Evolutionary conservation across 2,113 vertebrate species (phyloP), one percentile per base, ranked within the genome.

Genomic region (Atherinomorus stipes): DNA sequence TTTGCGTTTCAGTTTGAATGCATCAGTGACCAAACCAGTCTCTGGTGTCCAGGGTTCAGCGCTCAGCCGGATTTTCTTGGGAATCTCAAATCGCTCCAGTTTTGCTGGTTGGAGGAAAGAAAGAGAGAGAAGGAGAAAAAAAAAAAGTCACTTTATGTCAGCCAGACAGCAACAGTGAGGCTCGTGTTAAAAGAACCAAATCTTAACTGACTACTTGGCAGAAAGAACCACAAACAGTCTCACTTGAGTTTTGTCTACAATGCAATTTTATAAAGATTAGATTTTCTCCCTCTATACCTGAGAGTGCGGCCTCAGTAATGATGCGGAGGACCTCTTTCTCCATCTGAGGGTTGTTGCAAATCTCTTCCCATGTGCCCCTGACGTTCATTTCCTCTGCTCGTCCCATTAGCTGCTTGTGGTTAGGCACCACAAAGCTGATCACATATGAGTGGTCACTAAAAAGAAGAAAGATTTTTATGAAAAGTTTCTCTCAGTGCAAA

Each of bases 381-480:
- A 97, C 91, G 57, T 94, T 91, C 83, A 93, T 94, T 83, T 95
- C 96, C 57, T 85, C 89, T 13, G 98, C 98, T 70, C 98, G 80
- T 16, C 90, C 91, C 61, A 89, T 92, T 0, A 99, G 94, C 76
- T 98, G 97, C 90, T 97, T 98, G 87, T 99, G 96, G 90, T 98
- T 99, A 84, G 98, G 97, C 92, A 99, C 98, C 92, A 99, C 93
- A 84, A 99, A 99, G 89, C 97, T 95, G 88, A 99, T 95, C 85
- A 99, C 96, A 0, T 98, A 99, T 37, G 98, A 98, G 90, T 99
- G 94, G 64, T 97, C 97, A 81, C 98, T 99, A 89, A 28, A 62
- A 64, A 37, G 25, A 40, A 1, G 23, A 18, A 31, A 34, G n/a
- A 7, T 3, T 34, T 34, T 28, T 22, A 12, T 61, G 7, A 54